A percentile compares a stretch with the other conserved stretches of the same genome.
phyloP scores from a whole-genome alignment of 1,140 invertebrate genomes.

The Lamellibrachia luymesi region DNA sequence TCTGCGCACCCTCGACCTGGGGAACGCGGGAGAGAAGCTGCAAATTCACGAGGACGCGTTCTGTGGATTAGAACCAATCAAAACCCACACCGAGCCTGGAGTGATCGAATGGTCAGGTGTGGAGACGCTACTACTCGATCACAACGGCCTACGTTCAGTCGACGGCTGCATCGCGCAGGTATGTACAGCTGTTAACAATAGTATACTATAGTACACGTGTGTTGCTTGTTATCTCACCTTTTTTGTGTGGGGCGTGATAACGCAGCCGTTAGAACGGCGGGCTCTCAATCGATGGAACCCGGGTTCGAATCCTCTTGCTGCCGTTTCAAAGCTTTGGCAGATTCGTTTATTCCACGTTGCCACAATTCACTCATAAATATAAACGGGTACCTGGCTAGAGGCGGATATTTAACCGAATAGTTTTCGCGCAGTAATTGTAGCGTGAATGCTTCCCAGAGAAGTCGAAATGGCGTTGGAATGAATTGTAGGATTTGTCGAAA shows the following conservation, averaged over 20 bases:
- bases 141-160: slow-evolving; percentile 23
- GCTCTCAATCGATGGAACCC: too few relatives aligned
- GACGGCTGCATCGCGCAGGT: slow-evolving; percentile 14
- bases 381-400: not conserved
- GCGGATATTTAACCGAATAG: too few relatives aligned
- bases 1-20: slow-evolving; percentile 20
- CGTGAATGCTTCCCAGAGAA: too few relatives aligned
- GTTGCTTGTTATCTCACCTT: too few relatives aligned
- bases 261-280: too few relatives aligned
- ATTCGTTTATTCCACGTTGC: not conserved
- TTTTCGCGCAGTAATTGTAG: too few relatives aligned
- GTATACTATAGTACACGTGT: too few relatives aligned
- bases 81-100: not conserved
- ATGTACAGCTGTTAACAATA: not conserved
- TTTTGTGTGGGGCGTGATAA: too few relatives aligned
- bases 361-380: not conserved
- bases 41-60: slow-evolving; percentile 23
- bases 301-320: too few relatives aligned
- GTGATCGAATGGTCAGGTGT: slow-evolving; percentile 24
- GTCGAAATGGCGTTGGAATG: not conserved
- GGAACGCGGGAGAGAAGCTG: slow-evolving; percentile 11
- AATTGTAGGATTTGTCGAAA: not conserved
- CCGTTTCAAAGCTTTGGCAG: too few relatives aligned
- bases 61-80: slow-evolving; percentile 23
- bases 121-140: slow-evolving; percentile 21